Evolutionary conservation across 2,113 vertebrate species (phyloP), one percentile per base, ranked within the genome.

Genomic region (Falcunculus frontatus): DNA sequence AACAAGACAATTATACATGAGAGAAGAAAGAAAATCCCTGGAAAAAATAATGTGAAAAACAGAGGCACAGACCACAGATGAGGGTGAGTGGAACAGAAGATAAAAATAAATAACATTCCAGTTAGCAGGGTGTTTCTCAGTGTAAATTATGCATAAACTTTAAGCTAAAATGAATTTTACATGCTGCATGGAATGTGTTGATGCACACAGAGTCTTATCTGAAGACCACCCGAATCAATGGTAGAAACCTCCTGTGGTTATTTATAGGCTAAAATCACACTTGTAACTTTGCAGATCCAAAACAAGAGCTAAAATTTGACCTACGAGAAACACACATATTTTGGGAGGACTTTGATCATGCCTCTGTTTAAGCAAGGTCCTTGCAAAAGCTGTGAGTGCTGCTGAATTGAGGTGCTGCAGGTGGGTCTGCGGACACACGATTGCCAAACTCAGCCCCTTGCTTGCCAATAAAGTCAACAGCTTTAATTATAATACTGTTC

Each of bases 101-200:
- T 84, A 91, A 89, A 94, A 91, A 88, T 80, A 87, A 91, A 84
- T 63, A 86, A 52, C n/a, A 76, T 80, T 35, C 12, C 47, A 87
- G 84, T 56, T 94, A 86, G 41, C 30, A 57, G 72, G 27, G 79
- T 88, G 35, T 87, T 95, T 96, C 87, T 81, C 80, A 33, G 59
- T 35, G 35, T 93, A 94, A 95, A 93, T 94, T 95, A 94, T 91
- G 81, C 93, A 91, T 91, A 91, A 93, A 91, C 13, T 81, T 89
- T 75, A 93, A 94, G 64, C 60, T 84, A 63, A 96, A 96, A 95
- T 91, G 81, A 93, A 96, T 96, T 95, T 94, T 93, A 47, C 84
- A 94, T 91, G 93, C 89, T 81, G 69, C 77, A 39, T 55, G 65
- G 52, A 81, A 82, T 25, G 44, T 67, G 39, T 74, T 89, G 89